Percentiles rank a stretch among this genome's conserved stretches.
phyloP scores from a whole-genome alignment of 2,888 invertebrate species.

The Abrostola tripartita region DNA sequence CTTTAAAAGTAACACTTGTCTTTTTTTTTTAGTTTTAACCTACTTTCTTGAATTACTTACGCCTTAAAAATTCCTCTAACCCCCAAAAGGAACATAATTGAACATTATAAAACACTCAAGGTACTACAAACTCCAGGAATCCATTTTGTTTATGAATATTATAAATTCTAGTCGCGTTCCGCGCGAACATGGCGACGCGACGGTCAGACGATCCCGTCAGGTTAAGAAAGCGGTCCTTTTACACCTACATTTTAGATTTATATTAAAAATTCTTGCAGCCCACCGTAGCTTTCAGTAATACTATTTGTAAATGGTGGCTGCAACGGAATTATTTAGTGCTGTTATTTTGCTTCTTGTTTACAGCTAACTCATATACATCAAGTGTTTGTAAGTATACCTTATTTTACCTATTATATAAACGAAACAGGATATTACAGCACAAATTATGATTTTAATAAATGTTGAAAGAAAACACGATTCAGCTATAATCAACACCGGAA shows the following conservation, averaged over 20 bases:
- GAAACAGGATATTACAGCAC: background rate
- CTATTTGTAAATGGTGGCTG: conserved; percentile 9
- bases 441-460: background rate
- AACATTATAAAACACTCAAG: conserved; percentile 5
- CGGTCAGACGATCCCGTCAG: conserved; percentile 28
- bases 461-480: conserved; percentile 4
- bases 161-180: conserved; percentile 68
- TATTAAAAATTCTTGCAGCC: conserved; percentile 36
- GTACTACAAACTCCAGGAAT: conserved; percentile 56
- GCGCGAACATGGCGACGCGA: conserved; percentile 58
- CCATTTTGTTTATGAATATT: conserved; percentile 75
- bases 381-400: background rate
- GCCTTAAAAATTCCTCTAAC: background rate
- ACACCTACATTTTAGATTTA: conserved; percentile 27
- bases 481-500: conserved; percentile 16
- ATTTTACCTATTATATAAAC: background rate
- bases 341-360: background rate
- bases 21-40: background rate
- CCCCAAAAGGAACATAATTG: conserved; percentile 4
- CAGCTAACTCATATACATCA: background rate
- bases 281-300: conserved; percentile 1
- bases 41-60: background rate
- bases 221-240: conserved; percentile 14
- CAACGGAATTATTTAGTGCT: background rate
- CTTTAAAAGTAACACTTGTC: background rate